Evolutionary conservation across 2,888 invertebrate genomes (phyloP), one percentile per base, ranked within the genome.

Genomic region (Rhodophaea formosa): DNA sequence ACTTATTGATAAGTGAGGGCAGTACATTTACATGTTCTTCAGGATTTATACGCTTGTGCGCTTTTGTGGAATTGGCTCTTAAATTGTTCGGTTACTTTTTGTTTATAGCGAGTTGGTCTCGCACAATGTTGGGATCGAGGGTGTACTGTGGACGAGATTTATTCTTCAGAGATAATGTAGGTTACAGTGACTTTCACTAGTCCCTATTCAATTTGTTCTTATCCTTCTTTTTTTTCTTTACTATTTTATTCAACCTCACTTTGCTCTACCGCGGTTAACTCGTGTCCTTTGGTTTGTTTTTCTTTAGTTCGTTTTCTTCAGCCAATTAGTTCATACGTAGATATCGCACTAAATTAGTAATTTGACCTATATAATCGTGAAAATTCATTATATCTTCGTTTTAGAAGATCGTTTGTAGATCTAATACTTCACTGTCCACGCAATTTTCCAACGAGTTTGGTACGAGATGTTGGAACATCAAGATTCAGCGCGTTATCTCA

Each of bases 1-100:
- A 54, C 53, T 44, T 54, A 54, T 54, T 54, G 53, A 51, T 39
- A 51, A 51, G 51, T 51, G 35, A 51, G 51, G 51, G 51, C 51
- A 35, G 51, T 51, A 51, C 51, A 51, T 51, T 51, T 51, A 51
- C 51, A 51, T 51, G 51, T 51, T 17, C 51, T 1, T 16, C 12
- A 1, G 17, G 51, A 51, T 51, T 51, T 51, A 51, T 51, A 51
- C 16, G 35, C 51, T 35, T 35, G 51, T 51, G 51, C 51, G 16
- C 51, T 51, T 51, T 39, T 35, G 51, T 35, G 35, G 15, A 51
- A 51, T 35, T 35, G 35, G 51, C 35, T 51, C 51, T 51, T 51
- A 51, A 51, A 51, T 51, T 51, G 35, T 51, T 35, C 35, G 35
- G 14, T 49, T 30, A 14, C 51, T 39, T 51, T 51, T 51, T 51